Base-by-base conservation (phyloP, 2,113 vertebrate genomes). In the Vireo altiloquus region DNA sequence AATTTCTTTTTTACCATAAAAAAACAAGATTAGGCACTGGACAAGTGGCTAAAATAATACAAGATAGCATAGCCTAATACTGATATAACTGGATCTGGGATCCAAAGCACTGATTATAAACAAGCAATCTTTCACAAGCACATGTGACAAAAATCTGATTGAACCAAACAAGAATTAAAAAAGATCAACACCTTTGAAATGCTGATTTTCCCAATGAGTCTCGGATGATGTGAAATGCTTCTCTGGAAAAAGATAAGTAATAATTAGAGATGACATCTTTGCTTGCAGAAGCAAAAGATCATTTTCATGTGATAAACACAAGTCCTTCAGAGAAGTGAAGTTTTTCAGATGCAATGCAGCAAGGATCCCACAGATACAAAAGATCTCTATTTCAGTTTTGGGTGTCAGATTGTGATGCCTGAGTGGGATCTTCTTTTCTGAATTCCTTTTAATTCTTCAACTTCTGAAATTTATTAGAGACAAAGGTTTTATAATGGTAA, bases 251-350 rank as follows among this genome's bases (percentile, higher is more conserved):
- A 39, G 39, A 3, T 65, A 92, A 84, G 31, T 21, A 89, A 65
- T 87, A 91, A 94, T 85, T 92, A 87, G 44, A 91, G 60, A 84
- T 82, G 53, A 82, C 59, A 82, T n/a, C 74, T 91, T 91, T 94
- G 42, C 65, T 79, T 71, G 87, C 6, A 94, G 65, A 68, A 79
- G 65, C 50, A 68, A 89, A 87, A 91, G 74, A 92, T 89, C 40
- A 94, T 89, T 89, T 92, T 82, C 49, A 69, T 65, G 65, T 56
- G 40, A 82, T 82, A 87, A 89, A 87, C 65, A 79, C 44, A 85
- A 82, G 39, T 72, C 10, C 74, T 90, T 70, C 53, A 76, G 57
- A 71, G 35, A 87, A 87, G 30, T 31, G 40, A 84, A 76, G 22
- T n/a, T 49, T 89, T 92, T 75, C 44, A 44, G 87, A 87, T n/a